Conservation (phyloP, 2,797 vertebrate genomes). For the Diglossa cyanea region DNA sequence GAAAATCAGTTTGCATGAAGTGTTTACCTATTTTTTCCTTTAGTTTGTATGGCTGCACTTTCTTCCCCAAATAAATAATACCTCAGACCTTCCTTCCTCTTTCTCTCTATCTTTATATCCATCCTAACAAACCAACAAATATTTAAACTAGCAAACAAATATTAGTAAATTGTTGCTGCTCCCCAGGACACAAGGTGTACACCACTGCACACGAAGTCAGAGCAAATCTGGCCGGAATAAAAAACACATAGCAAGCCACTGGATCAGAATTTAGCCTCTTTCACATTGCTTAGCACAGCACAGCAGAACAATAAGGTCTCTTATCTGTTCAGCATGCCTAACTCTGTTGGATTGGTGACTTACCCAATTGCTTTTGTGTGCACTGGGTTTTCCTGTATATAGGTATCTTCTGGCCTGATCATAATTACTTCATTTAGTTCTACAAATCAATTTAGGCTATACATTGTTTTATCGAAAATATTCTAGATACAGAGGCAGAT, state of each 20-base stretch:
- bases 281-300: neutral
- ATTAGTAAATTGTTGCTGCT: neutral
- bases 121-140: neutral
- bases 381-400: neutral
- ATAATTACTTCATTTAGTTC: neutral
- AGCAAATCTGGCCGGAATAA: neutral
- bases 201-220: neutral
- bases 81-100: neutral
- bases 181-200: neutral
- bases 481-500: neutral
- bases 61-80: neutral
- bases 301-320: neutral
- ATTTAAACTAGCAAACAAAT: constrained; percentile 9
- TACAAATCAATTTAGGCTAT: neutral
- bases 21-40: neutral
- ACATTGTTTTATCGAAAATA: neutral
- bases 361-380: neutral
- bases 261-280: neutral
- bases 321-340: neutral
- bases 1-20: neutral
- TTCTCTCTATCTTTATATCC: neutral
- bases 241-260: neutral
- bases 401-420: neutral
- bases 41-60: neutral
- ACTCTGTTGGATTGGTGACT: neutral